phyloP scores from a whole-genome alignment of 2,113 vertebrate species.

The Silurus asotus region DNA sequence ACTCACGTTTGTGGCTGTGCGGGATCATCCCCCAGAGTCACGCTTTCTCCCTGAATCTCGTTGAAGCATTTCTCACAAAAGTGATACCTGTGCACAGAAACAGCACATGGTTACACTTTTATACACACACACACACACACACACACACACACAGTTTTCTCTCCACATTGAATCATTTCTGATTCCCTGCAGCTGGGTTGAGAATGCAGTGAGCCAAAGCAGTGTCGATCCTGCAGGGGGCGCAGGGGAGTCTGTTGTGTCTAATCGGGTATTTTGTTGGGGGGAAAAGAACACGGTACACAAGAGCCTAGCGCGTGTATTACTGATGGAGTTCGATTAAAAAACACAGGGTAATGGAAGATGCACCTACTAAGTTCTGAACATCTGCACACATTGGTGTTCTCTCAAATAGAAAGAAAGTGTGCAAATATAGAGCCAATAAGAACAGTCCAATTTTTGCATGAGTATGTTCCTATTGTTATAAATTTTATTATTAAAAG shows the following conservation, averaged over 20 bases:
- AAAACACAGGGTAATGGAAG: not conserved
- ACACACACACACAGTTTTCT: not conserved
- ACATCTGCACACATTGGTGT: not conserved
- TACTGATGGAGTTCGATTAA: conserved; percentile 25
- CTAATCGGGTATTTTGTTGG: conserved; percentile 33
- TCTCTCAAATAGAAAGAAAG: not conserved
- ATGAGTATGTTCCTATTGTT: not conserved
- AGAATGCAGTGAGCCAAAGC: conserved; percentile 44
- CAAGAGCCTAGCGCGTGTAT: conserved; percentile 16
- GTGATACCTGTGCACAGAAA: conserved; percentile 92
- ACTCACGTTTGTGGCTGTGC: conserved; percentile 98
- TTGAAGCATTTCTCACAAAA: conserved; percentile 99
- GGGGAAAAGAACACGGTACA: conserved; percentile 20
- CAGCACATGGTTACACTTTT: conserved; percentile 62
- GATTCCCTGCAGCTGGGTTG: conserved; percentile 9
- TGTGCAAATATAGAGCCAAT: not conserved
- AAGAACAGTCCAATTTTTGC: not conserved
- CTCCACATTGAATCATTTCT: not conserved
- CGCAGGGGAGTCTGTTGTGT: conserved; percentile 50
- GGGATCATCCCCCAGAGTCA: conserved; percentile 97
- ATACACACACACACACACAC: no score
- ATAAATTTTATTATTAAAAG: not conserved
- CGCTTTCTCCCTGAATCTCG: conserved; percentile 98
- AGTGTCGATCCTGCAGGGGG: conserved; percentile 63
- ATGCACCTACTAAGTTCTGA: not conserved